These are phyloP conservation scores for Enteromius anoplus DNA, from an alignment of 2,797 vertebrate species.

Conservation along the genomic window DNA sequence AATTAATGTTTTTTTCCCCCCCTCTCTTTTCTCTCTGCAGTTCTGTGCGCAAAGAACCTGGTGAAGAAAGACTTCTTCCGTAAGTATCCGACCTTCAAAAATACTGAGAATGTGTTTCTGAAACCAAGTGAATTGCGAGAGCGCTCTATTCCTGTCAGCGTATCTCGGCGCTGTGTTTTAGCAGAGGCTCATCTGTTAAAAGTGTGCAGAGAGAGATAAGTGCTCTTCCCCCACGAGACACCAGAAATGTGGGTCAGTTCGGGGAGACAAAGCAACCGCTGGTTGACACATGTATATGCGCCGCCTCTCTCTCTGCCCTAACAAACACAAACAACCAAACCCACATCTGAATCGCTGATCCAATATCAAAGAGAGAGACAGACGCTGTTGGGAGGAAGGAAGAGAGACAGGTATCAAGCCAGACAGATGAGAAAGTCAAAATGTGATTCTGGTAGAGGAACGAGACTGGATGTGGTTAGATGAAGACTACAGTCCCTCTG, in stretches of 20 bases:
- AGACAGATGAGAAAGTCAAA: background rate
- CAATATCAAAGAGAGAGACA: conserved; percentile 2
- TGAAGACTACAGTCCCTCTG: background rate
- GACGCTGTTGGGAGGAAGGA: background rate
- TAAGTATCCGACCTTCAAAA: conserved; percentile 80
- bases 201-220: conserved; percentile 53
- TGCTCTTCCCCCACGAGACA: conserved; percentile 48
- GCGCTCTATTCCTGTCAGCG: conserved; percentile 44
- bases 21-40: conserved; percentile 79
- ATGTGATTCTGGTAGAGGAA: background rate
- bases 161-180: conserved; percentile 47
- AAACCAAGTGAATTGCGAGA: background rate
- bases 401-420: background rate
- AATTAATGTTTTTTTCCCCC: background rate
- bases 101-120: background rate
- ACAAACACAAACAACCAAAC: conserved; percentile 25
- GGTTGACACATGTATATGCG: conserved; percentile 12
- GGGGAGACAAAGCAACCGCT: conserved; percentile 48
- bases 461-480: background rate
- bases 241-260: conserved; percentile 57
- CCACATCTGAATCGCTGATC: conserved; percentile 9
- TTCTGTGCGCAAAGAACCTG: conserved; percentile 98
- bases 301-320: background rate
- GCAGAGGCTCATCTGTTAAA: conserved; percentile 52
- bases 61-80: conserved; percentile 99